These are phyloP conservation scores for Xestia c-nigrum DNA, from an alignment of 2,888 invertebrate genomes.

Conservation along the genomic window DNA sequence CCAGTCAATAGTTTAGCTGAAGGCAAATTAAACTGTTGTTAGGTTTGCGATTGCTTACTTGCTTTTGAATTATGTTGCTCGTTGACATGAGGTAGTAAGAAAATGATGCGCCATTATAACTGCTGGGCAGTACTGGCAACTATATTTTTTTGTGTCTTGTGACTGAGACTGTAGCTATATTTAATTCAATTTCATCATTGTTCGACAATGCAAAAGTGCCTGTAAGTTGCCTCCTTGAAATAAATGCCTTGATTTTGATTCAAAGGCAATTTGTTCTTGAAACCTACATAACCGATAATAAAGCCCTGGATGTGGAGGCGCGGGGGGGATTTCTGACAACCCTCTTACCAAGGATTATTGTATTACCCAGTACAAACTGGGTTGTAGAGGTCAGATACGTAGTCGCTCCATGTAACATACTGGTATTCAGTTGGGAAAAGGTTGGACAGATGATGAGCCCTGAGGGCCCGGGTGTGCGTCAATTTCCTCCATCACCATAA, in stretches of 20 bases:
- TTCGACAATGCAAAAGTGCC: no score
- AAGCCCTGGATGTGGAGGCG: neutral
- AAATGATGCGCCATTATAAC: neutral
- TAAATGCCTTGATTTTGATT: neutral
- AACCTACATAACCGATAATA: neutral
- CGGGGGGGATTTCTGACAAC: neutral
- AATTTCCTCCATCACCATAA: neutral
- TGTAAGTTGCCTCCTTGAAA: no score
- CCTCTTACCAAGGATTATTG: neutral
- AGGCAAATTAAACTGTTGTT: slow-evolving; percentile 12
- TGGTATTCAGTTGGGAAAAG: neutral
- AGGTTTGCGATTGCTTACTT: neutral
- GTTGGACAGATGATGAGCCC: neutral
- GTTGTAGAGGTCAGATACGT: no score
- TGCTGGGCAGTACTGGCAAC: no score
- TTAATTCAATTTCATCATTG: no score
- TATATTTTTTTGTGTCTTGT: no score
- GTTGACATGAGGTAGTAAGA: neutral
- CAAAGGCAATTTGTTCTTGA: neutral
- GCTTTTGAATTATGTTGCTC: neutral
- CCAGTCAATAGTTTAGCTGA: slow-evolving; percentile 14
- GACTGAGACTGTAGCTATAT: no score
- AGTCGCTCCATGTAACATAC: no score
- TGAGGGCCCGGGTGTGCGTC: neutral
- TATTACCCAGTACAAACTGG: neutral